Conservation (phyloP, 1,140 invertebrate species). For the Philaenus spumarius region DNA sequence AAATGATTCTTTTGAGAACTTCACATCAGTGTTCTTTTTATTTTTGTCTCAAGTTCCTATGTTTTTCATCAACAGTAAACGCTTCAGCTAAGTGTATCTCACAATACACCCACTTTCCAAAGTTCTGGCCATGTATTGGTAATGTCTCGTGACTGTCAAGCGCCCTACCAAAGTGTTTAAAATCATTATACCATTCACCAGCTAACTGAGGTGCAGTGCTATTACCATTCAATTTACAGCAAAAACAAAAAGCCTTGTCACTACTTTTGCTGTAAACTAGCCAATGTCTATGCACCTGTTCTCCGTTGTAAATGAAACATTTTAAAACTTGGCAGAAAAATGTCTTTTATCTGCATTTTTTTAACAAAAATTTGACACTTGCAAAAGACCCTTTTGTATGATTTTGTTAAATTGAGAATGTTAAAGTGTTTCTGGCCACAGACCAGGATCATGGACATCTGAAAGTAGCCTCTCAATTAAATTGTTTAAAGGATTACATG, state of each 20-base stretch:
- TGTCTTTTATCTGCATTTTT: neutral
- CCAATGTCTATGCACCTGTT: constrained; percentile 20
- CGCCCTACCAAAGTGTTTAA: constrained; percentile 19
- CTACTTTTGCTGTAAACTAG: constrained; percentile 23
- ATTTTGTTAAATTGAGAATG: neutral
- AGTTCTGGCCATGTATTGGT: constrained; percentile 17
- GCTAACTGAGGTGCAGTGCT: constrained; percentile 16
- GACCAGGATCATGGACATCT: neutral
- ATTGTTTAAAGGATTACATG: neutral
- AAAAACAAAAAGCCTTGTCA: constrained; percentile 26
- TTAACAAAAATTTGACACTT: constrained; percentile 4
- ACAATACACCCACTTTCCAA: constrained; percentile 20
- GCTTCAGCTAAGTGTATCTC: constrained; percentile 17
- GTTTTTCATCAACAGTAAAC: constrained; percentile 24
- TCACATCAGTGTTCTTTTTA: constrained; percentile 27
- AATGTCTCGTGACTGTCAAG: constrained; percentile 22
- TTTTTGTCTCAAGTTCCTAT: constrained; percentile 18
- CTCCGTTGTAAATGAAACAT: constrained; percentile 13
- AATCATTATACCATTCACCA: constrained; percentile 22
- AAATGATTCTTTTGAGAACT: constrained; percentile 28
- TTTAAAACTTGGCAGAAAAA: constrained; percentile 2
- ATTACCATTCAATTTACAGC: constrained; percentile 25
- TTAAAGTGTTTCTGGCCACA: neutral
- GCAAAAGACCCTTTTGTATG: constrained; percentile 6
- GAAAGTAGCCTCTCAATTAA: neutral